Base-by-base conservation (phyloP, 64 coral and sea anemone species). In the Anthopleura sola region DNA sequence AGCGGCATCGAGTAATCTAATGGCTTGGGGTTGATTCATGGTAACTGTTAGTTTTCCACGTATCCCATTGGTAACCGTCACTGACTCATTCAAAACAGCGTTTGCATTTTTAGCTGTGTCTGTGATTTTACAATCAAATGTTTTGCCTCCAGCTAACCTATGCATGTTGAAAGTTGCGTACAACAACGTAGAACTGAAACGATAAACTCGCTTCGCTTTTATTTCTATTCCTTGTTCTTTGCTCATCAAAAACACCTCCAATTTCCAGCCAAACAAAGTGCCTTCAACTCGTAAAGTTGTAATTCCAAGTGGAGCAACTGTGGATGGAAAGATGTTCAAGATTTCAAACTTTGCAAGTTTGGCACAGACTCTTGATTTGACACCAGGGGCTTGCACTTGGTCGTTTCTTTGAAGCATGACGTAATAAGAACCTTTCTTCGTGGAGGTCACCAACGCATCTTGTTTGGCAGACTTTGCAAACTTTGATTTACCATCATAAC, bases 321-420 rank as follows among this genome's bases (percentile, higher is more conserved):
- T 34, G 23, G 29, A 49, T 60, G 93, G 93, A 57, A 87, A 81
- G 5, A 95, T 80, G 17, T 89, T 85, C 6, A 75, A 29, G 82
- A 95, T 91, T 88, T 95, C 93, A 95, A 95, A 95, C 60, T 88
- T 88, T 10, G 93, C 93, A 55, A 95, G 69, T 17, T 85, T 77
- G 11, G 89, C 75, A 33, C 93, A 95, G 36, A 95, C 36, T 55
- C 68, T 24, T 10, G 89, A 46, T 23, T 85, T 48, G 56, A 85
- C 87, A 23, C n/a, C 87, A n/a, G 2, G 13, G 0, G 14, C 54
- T 15, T 53, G 44, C 53, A 50, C 39, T 12, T 28, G 81, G 56
- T 95, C 89, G 15, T 53, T 85, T 10, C 86, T 66, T 55, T 85
- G 54, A 33, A 91, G 81, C 49, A 95, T 51, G 49, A 88, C 75